Conservation (phyloP, 2,888 invertebrate species). For the Monoplex corrugatus region DNA sequence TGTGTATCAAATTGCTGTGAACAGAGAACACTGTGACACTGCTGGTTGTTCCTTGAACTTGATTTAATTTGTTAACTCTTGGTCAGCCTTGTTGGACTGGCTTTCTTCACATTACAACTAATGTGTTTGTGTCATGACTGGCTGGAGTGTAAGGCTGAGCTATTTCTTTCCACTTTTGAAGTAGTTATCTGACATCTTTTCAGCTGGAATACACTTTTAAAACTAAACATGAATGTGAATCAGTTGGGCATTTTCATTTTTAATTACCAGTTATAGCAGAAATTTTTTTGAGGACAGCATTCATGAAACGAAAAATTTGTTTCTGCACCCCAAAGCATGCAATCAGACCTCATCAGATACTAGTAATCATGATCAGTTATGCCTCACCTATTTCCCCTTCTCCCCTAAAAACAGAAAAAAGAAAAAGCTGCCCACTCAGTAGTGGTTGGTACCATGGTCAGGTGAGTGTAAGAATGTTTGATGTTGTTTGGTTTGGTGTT, state of each 20-base stretch:
- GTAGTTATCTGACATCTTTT: background rate
- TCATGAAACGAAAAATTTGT: no score
- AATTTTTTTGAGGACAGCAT: no score
- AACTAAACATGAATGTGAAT: background rate
- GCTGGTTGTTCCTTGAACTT: background rate
- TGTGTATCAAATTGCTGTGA: background rate
- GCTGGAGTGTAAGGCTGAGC: background rate
- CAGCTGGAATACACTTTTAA: background rate
- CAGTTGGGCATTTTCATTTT: background rate
- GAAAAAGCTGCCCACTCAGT: no score
- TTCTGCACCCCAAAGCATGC: no score
- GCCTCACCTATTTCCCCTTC: no score
- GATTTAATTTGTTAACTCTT: background rate
- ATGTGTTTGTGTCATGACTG: background rate
- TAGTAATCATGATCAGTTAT: no score
- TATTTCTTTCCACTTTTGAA: background rate
- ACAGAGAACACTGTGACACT: constrained; percentile 26
- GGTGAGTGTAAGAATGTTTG: background rate
- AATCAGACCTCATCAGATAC: no score
- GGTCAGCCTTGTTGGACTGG: background rate
- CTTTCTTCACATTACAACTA: background rate
- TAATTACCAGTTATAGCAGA: no score
- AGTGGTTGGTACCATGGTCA: no score
- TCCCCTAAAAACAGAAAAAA: background rate
- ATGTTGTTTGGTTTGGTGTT: background rate